phyloP scores from a whole-genome alignment of 2,888 invertebrate species.

The Chymomyza fuscimana region DNA sequence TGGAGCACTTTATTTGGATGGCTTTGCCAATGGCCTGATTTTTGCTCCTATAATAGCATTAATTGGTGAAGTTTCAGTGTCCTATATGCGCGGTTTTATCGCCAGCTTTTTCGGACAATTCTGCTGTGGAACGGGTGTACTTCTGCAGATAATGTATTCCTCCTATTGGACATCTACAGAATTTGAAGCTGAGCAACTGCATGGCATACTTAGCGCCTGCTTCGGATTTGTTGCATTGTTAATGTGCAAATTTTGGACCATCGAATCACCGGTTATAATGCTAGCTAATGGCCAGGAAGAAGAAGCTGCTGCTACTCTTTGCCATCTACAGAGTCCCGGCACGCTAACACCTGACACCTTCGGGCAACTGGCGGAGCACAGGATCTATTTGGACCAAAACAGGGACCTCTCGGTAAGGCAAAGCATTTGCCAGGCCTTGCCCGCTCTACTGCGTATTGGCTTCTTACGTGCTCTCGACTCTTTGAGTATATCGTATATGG shows the following conservation, averaged over 20 bases:
- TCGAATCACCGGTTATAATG: conserved; percentile 65
- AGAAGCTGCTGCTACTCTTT: conserved; percentile 53
- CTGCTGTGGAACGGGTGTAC: conserved; percentile 59
- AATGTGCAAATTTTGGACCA: conserved; percentile 33
- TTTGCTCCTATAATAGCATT: conserved; percentile 62
- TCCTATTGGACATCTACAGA: not conserved
- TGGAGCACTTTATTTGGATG: conserved; percentile 65
- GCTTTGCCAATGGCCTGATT: conserved; percentile 66
- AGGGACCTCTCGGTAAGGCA: conserved; percentile 22
- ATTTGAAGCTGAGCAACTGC: conserved; percentile 29
- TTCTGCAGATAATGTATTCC: conserved; percentile 52
- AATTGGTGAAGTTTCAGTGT: conserved; percentile 60
- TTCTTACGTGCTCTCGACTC: conserved; percentile 57
- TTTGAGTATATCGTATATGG: conserved; percentile 44
- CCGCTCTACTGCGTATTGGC: conserved; percentile 55
- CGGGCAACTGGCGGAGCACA: conserved; percentile 56
- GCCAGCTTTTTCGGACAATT: conserved; percentile 49
- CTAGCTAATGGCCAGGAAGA: conserved; percentile 42
- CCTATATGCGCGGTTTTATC: conserved; percentile 54
- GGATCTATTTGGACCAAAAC: conserved; percentile 52
- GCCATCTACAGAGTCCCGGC: conserved; percentile 51
- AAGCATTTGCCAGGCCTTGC: conserved; percentile 31
- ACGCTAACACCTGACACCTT: conserved; percentile 42
- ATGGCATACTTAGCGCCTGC: conserved; percentile 46
- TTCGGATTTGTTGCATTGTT: conserved; percentile 45